Evolutionary conservation across 1,140 invertebrate species (phyloP).

Genomic region (Aphidius ervi): DNA sequence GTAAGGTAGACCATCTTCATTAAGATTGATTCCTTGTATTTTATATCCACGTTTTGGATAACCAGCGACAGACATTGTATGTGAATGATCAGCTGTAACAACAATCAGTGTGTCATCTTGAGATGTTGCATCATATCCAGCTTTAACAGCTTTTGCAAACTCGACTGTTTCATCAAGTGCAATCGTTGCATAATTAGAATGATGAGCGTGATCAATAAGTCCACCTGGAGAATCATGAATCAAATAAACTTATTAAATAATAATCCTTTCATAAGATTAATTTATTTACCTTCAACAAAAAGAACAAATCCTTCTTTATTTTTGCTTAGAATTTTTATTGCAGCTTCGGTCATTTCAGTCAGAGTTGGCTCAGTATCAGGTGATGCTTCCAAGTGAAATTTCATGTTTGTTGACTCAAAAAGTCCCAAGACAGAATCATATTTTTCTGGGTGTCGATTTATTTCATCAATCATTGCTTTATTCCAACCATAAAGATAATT

Average conservation of each 20-base stretch:
- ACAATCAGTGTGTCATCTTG: constrained; percentile 62
- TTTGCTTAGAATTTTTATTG: constrained; percentile 69
- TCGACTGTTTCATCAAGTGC: constrained; percentile 68
- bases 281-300: constrained; percentile 61
- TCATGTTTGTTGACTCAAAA: constrained; percentile 55
- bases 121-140: constrained; percentile 56
- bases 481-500: constrained; percentile 35
- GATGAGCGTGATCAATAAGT: constrained; percentile 71
- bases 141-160: constrained; percentile 63
- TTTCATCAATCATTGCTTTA: constrained; percentile 49
- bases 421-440: constrained; percentile 60
- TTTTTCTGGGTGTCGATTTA: constrained; percentile 35
- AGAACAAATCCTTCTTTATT: constrained; percentile 67
- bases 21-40: constrained; percentile 56
- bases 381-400: constrained; percentile 55
- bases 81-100: constrained; percentile 66
- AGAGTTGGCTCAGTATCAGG: constrained; percentile 61
- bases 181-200: constrained; percentile 59
- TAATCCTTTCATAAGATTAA: too few relatives aligned
- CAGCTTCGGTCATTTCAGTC: constrained; percentile 75
- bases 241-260: neutral
- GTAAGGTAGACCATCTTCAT: constrained; percentile 60
- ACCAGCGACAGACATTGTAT: constrained; percentile 62
- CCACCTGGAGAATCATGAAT: constrained; percentile 48
- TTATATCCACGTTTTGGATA: constrained; percentile 68